phyloP scores from a whole-genome alignment of 2,888 invertebrate genomes.

The Tiphia femorata region DNA sequence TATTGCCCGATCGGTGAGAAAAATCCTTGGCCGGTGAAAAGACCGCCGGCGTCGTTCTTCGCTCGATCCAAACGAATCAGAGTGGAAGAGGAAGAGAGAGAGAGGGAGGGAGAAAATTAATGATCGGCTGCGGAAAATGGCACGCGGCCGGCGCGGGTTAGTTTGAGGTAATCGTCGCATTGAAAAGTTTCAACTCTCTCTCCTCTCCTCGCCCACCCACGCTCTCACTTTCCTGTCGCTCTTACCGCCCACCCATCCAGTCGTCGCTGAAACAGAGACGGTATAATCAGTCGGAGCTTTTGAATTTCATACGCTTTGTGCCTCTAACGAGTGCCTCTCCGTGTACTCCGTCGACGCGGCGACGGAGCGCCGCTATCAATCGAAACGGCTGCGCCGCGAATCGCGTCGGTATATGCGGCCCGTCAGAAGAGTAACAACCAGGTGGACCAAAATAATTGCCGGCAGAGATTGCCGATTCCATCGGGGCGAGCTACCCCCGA shows the following conservation, averaged over 20 bases:
- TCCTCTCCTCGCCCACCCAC: neutral
- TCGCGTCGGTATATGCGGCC: too few relatives aligned
- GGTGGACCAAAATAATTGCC: too few relatives aligned
- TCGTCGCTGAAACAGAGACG: too few relatives aligned
- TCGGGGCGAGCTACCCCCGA: too few relatives aligned
- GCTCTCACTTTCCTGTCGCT: too few relatives aligned
- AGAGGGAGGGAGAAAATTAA: neutral
- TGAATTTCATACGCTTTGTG: too few relatives aligned
- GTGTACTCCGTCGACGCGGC: neutral
- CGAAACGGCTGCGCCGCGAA: neutral
- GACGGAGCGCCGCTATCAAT: neutral
- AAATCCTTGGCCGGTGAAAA: neutral
- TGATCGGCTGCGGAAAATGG: slow-evolving; percentile 2
- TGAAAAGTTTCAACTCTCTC: slow-evolving; percentile 26
- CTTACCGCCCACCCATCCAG: too few relatives aligned
- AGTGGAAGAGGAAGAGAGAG: neutral
- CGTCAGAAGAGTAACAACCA: too few relatives aligned
- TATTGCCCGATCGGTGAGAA: too few relatives aligned
- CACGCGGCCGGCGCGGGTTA: neutral
- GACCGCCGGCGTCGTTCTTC: too few relatives aligned
- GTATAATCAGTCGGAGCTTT: too few relatives aligned
- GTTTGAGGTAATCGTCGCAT: neutral
- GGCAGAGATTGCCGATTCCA: too few relatives aligned
- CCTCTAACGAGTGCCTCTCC: slow-evolving; percentile 32
- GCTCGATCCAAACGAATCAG: neutral